Evolutionary conservation across 2,888 invertebrate species (phyloP).

Genomic region (Drosophila neoperkinsi): DNA sequence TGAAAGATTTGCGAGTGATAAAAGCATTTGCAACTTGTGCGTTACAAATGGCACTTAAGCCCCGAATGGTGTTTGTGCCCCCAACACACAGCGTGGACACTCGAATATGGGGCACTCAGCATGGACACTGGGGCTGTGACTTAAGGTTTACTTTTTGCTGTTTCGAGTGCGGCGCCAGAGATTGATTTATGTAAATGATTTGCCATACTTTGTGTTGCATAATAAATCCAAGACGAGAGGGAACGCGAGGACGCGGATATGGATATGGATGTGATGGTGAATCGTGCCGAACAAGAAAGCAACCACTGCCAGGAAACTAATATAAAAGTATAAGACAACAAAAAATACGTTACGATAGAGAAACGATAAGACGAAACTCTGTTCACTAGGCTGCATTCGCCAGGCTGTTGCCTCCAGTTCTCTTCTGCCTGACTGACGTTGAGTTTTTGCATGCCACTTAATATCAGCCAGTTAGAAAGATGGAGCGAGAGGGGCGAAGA

Average conservation of each 20-base stretch:
- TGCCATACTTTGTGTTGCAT: constrained; percentile 76
- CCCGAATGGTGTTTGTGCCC: constrained; percentile 27
- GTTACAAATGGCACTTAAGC: constrained; percentile 61
- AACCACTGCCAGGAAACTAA: constrained; percentile 59
- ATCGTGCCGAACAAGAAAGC: constrained; percentile 30
- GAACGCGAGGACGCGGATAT: constrained; percentile 8
- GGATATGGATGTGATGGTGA: constrained; percentile 27
- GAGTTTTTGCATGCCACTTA: constrained; percentile 77
- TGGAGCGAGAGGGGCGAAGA: constrained; percentile 10
- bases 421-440: constrained; percentile 50
- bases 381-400: constrained; percentile 48
- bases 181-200: constrained; percentile 80
- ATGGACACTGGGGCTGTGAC: constrained; percentile 29
- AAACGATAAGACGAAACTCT: constrained; percentile 35
- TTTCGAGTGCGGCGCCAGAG: constrained; percentile 48
- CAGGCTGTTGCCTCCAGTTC: constrained; percentile 9
- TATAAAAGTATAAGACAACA: constrained; percentile 51
- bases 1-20: constrained; percentile 31
- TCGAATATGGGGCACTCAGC: constrained; percentile 24
- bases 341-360: constrained; percentile 26
- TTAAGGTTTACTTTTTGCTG: constrained; percentile 18
- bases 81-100: constrained; percentile 48
- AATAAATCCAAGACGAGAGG: constrained; percentile 65
- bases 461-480: constrained; percentile 37
- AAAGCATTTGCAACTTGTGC: constrained; percentile 47